Conservation (phyloP, 1,140 invertebrate species). For the Hirudo medicinalis region DNA sequence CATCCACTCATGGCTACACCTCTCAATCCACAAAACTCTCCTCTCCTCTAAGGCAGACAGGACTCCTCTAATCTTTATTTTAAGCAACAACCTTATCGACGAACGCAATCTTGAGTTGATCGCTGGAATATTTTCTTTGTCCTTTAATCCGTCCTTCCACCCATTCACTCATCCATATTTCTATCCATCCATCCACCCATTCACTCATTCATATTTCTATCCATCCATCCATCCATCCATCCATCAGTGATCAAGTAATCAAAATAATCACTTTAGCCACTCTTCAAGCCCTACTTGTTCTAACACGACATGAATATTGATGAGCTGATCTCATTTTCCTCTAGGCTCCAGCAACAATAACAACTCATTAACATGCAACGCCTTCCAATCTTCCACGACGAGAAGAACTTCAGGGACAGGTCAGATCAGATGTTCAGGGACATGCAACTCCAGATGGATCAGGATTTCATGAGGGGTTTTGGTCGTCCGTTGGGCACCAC, state of each 20-base stretch:
- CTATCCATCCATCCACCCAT: neutral
- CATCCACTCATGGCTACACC: neutral
- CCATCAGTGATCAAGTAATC: neutral
- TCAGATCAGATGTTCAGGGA: conserved; percentile 13
- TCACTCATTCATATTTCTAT: neutral
- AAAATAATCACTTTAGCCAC: neutral
- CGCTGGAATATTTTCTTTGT: neutral
- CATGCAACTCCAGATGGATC: conserved; percentile 18
- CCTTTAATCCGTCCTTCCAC: neutral
- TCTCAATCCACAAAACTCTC: neutral
- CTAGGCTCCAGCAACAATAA: neutral
- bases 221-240: neutral
- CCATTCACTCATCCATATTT: no score
- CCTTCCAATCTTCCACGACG: conserved; percentile 16
- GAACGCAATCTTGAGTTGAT: neutral
- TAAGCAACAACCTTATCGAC: no score
- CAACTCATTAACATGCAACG: conserved; percentile 11
- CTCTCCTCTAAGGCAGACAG: no score
- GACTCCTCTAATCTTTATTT: no score
- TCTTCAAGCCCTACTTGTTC: neutral
- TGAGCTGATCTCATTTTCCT: neutral
- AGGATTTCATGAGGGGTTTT: conserved; percentile 14
- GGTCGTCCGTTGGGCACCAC: conserved; percentile 1
- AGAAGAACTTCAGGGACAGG: conserved; percentile 10
- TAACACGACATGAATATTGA: neutral